Evolutionary conservation across 2,888 invertebrate species (phyloP), one percentile per base, ranked within the genome.

Genomic region (Agelastica alni): DNA sequence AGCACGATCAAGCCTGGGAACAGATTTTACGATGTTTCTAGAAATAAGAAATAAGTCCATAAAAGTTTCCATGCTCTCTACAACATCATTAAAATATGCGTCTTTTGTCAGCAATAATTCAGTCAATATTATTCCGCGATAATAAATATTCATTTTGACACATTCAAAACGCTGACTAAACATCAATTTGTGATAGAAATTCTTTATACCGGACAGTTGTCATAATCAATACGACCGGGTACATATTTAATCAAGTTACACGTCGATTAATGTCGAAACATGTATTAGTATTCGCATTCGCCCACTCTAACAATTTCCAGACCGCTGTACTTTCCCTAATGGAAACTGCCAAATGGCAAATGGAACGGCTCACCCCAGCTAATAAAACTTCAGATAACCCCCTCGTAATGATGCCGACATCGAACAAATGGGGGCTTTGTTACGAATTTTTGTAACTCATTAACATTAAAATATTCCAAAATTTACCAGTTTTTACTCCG

Each of bases 221-320:
- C 41, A 49, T 49, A 42, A 41, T 42, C 41, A 49, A 41, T 49
- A 32, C n/a, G 14, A 41, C 17, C 41, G 14, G 32, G 49, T 49
- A 42, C 49, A 42, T 49, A 49, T 49, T 49, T 37, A 49, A 49
- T 49, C 49, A 41, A 42, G 49, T 49, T 49, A 49, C 49, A 49
- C 22, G 49, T 49, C 49, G 49, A 49, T 49, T 49, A 49, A 49
- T 28, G 49, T 22, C 41, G 41, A 18, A 49, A 49, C 41, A 42
- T 42, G 49, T 32, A 41, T 48, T 48, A 39, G 48, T 41, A 41
- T 48, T 41, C 48, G 41, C 20, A 39, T 39, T 39, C 20, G 17
- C 20, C 37, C 37, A 6, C 26, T 26, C 37, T 12, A 39, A 39
- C 37, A 39, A 39, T 39, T 39, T 39, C 45, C 34, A 45, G 31